A percentile compares a stretch with the other conserved stretches of the same genome.
These are phyloP conservation scores for Clarias batrachus DNA, from an alignment of 2,113 vertebrate genomes.

Conservation along the genomic window DNA sequence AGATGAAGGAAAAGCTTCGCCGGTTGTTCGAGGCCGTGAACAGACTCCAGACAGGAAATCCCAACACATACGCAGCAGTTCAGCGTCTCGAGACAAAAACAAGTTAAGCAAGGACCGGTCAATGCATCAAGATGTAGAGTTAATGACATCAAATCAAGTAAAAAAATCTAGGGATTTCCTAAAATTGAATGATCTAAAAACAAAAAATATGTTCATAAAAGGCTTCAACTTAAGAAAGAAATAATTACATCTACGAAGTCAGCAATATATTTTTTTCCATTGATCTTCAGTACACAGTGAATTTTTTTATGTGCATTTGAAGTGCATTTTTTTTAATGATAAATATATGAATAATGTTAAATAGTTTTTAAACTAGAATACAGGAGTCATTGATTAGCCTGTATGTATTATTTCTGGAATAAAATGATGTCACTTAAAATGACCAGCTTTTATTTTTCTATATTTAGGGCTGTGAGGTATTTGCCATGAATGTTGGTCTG, in stretches of 20 bases:
- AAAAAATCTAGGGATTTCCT: rapidly evolving
- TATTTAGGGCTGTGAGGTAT: background rate
- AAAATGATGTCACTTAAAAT: background rate
- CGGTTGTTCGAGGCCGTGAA: background rate
- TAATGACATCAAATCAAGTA: background rate
- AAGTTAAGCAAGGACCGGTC: background rate
- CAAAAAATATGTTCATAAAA: rapidly evolving
- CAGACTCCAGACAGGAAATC: background rate
- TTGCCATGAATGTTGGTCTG: background rate
- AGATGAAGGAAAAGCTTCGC: background rate
- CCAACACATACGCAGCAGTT: background rate
- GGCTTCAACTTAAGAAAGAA: background rate
- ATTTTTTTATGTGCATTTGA: background rate
- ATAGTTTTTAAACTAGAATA: background rate
- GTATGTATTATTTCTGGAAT: background rate
- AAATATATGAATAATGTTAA: background rate
- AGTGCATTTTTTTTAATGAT: background rate
- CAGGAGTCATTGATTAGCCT: background rate
- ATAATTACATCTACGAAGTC: background rate
- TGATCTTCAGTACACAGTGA: background rate
- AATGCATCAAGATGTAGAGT: background rate
- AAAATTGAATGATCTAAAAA: rapidly evolving
- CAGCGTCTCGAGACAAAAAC: background rate
- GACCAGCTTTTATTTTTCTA: background rate
- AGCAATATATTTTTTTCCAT: background rate